These are phyloP conservation scores for Spizaetus ornatus DNA, from an alignment of 2,113 vertebrate species.

Conservation along the genomic window DNA sequence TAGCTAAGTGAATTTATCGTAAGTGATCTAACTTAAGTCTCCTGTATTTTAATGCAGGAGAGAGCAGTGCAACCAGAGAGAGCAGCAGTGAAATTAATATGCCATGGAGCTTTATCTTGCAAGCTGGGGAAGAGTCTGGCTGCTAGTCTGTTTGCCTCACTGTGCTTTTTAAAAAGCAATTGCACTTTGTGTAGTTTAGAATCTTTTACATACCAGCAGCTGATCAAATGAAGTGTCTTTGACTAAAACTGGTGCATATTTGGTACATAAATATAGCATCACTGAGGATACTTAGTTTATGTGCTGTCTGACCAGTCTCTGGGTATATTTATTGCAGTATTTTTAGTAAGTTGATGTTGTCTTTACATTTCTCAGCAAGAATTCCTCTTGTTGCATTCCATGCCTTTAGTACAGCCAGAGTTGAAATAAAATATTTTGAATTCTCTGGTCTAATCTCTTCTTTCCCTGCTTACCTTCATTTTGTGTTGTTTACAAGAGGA, in stretches of 20 bases:
- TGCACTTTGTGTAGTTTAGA: background rate
- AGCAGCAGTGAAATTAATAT: background rate
- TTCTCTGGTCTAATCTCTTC: conserved; percentile 18
- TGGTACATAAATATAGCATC: background rate
- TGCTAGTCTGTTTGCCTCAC: background rate
- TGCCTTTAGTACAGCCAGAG: background rate
- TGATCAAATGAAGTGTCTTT: background rate
- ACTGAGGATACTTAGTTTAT: background rate
- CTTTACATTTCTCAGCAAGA: background rate
- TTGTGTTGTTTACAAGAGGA: background rate
- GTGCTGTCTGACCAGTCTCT: background rate
- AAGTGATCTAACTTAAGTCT: background rate
- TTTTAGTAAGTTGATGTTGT: conserved; percentile 13
- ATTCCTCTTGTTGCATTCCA: background rate
- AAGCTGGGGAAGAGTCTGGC: background rate
- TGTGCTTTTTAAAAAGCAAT: background rate
- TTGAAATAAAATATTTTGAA: conserved; percentile 43
- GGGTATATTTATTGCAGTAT: background rate
- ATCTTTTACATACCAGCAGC: background rate
- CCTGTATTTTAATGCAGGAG: background rate
- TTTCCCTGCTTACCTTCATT: background rate
- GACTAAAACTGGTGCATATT: background rate
- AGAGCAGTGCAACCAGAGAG: background rate
- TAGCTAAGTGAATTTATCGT: background rate
- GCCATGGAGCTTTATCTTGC: background rate